Percentiles rank a stretch among this genome's conserved stretches.
These are phyloP conservation scores for Hydractinia symbiolongicarpus DNA, from an alignment of 30 jellyfish, hydroid and myxozoan species.

Conservation along the genomic window DNA sequence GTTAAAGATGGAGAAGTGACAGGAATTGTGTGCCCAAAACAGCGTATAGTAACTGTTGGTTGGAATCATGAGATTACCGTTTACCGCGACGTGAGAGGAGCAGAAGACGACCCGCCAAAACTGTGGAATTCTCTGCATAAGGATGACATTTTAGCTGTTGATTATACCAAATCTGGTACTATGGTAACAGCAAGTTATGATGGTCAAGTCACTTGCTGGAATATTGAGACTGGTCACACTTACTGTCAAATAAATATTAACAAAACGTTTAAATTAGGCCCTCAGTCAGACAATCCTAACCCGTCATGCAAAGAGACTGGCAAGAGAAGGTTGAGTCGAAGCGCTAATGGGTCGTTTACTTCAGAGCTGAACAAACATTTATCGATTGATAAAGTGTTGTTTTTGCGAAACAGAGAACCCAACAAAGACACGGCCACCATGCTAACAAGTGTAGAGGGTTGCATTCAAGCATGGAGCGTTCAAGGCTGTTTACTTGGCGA, in stretches of 20 bases:
- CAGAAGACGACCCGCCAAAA: constrained; percentile 72
- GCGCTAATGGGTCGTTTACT: neutral
- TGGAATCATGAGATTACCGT: constrained; percentile 66
- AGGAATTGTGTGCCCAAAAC: constrained; percentile 88
- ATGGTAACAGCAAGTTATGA: constrained; percentile 83
- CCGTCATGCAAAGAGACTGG: neutral
- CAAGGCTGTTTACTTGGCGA: constrained; percentile 70
- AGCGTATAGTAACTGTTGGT: constrained; percentile 66
- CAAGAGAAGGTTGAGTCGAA: neutral
- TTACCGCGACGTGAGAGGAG: constrained; percentile 50
- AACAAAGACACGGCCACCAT: constrained; percentile 57
- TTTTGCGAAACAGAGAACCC: constrained; percentile 50
- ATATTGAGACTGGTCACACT: constrained; percentile 68
- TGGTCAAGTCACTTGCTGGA: constrained; percentile 79
- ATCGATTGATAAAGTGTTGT: constrained; percentile 64
- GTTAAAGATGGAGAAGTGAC: constrained; percentile 87
- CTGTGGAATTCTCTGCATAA: constrained; percentile 50
- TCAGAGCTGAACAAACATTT: constrained; percentile 39
- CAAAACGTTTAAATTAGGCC: constrained; percentile 6
- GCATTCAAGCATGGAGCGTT: constrained; percentile 82
- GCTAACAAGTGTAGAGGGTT: constrained; percentile 59
- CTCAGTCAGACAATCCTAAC: neutral
- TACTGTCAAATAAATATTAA: constrained; percentile 60
- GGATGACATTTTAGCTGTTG: constrained; percentile 74
- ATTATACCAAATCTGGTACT: constrained; percentile 35